Percentiles rank a stretch among this genome's conserved stretches.
These are phyloP conservation scores for Synergus japonicus DNA, from an alignment of 2,888 invertebrate species.

Conservation along the genomic window DNA sequence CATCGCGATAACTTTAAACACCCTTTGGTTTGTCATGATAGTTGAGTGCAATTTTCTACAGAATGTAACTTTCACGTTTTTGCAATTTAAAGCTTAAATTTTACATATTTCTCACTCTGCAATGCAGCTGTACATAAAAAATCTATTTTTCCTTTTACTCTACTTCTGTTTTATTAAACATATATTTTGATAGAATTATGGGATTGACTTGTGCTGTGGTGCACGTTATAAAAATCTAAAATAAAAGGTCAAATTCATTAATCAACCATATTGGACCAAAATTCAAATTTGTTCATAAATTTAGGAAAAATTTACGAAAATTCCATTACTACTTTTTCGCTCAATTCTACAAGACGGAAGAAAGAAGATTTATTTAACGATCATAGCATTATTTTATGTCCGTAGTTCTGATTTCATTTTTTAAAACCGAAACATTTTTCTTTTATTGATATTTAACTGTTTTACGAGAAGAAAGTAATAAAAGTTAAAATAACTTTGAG, in stretches of 20 bases:
- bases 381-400: background rate
- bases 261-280: too few relatives aligned
- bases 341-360: background rate
- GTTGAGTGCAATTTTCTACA: background rate
- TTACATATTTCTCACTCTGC: background rate
- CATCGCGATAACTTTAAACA: conserved; percentile 20
- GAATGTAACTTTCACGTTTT: background rate
- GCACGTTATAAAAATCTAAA: too few relatives aligned
- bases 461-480: background rate
- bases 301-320: too few relatives aligned
- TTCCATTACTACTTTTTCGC: background rate
- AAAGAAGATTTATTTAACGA: conserved; percentile 9
- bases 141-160: background rate
- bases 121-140: background rate
- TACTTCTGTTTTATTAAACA: background rate
- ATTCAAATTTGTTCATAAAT: too few relatives aligned
- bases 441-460: background rate
- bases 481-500: background rate
- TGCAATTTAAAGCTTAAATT: background rate
- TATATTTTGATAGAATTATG: background rate
- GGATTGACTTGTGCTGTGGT: too few relatives aligned
- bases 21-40: conserved; percentile 22
- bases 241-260: too few relatives aligned
- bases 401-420: background rate
- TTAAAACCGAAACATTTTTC: background rate